Evolutionary conservation across 2,888 invertebrate genomes (phyloP).

Genomic region (Apotomis betuletana): DNA sequence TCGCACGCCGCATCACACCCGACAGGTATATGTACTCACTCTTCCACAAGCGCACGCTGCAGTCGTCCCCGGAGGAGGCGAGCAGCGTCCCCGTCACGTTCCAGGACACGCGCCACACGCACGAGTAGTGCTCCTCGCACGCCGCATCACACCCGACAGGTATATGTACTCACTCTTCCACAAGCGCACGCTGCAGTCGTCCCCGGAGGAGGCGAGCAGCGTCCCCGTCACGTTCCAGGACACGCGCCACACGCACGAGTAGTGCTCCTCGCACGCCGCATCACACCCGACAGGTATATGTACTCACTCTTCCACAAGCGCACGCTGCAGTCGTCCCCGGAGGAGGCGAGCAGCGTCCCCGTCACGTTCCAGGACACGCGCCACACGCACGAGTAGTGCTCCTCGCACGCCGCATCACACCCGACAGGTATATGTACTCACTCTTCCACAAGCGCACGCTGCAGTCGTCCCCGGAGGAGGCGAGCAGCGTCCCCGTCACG

Average conservation of each 20-base stretch:
- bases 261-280: conserved; percentile 94
- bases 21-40: too few species aligned
- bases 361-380: conserved; percentile 98
- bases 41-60: conserved; percentile 97
- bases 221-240: conserved; percentile 99
- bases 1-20: conserved; percentile 92
- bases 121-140: conserved; percentile 95
- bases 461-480: conserved; percentile 98
- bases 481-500: conserved; percentile 96
- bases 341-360: conserved; percentile 97
- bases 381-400: conserved; percentile 97
- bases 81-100: conserved; percentile 98
- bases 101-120: conserved; percentile 98
- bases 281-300: too few species aligned
- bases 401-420: conserved; percentile 92
- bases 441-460: conserved; percentile 98
- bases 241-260: conserved; percentile 96
- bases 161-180: conserved; percentile 97
- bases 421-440: too few species aligned
- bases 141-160: conserved; percentile 90
- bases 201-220: conserved; percentile 96
- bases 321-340: conserved; percentile 98
- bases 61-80: conserved; percentile 98
- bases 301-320: conserved; percentile 95
- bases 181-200: conserved; percentile 96